Evolutionary conservation across 2,797 vertebrate genomes (phyloP), one percentile per base, ranked within the genome.

Genomic region (Onychomys arenicola): DNA sequence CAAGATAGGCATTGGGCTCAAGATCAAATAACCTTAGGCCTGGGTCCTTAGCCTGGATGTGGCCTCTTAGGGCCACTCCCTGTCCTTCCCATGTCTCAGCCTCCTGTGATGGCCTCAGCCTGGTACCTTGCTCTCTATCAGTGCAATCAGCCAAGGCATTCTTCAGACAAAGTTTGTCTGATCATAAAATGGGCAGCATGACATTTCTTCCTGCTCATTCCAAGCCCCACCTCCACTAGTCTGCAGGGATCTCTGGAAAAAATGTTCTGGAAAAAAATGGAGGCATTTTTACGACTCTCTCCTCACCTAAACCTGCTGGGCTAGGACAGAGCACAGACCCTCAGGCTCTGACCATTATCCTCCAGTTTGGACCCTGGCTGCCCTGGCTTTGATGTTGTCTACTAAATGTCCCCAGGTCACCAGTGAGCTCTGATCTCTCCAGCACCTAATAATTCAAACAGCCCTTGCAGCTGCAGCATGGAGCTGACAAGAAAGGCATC

Each of bases 391-490:
- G 96, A 98, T 97, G 97, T 97, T 94, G 89, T 84, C 97, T 98
- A 85, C 96, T 96, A 94, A 97, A 97, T 95, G 97, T 95, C 95
- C 95, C 90, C 0, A 0, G 97, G 96, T 97, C 96, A 95, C 96
- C 5, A 8, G 92, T 40, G 6, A 93, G 78, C 97, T 98, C 97
- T 98, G 97, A 98, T 98, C 98, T 97, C 94, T 94, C 96, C 69
- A 88, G 93, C 97, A 98, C 97, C 89, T 97, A 94, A 97, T 98
- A 97, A 97, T 87, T 98, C 96, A 98, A 93, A 91, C 80, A 90
- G 59, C 57, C n/a, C 93, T 89, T 23, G 65, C 90, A 96, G 97
- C 95, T 96, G 61, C 75, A 96, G 91, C 84, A 21, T 59, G 89
- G 86, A 57, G 81, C 46, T 4, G 77, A 63, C 55, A 85, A 94